Evolutionary conservation across 2,888 invertebrate genomes (phyloP).

Genomic region (Coleophora flavipennella): DNA sequence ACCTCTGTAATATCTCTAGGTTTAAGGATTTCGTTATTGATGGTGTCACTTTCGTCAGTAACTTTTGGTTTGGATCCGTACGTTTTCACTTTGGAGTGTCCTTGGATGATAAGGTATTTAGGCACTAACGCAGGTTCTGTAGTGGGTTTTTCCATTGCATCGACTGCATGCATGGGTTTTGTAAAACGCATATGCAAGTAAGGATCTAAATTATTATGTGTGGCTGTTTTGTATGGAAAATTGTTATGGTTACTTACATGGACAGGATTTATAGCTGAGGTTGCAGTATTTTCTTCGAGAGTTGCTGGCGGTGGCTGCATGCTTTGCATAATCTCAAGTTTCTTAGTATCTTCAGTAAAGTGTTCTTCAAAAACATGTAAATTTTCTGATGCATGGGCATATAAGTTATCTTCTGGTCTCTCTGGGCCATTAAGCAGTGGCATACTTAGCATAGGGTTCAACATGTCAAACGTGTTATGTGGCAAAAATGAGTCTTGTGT

Average conservation of each 20-base stretch:
- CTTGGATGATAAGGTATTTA: constrained; percentile 86
- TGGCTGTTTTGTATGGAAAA: constrained; percentile 26
- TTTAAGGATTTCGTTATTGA: constrained; percentile 67
- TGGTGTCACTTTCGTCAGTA: constrained; percentile 42
- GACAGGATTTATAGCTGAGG: constrained; percentile 26
- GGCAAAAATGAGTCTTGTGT: constrained; percentile 26
- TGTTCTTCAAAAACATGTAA: constrained; percentile 51
- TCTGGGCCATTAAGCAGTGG: constrained; percentile 53
- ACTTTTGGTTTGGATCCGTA: constrained; percentile 76
- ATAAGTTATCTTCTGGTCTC: constrained; percentile 53
- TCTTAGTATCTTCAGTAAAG: constrained; percentile 29
- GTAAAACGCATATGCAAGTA: constrained; percentile 61
- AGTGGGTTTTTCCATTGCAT: constrained; percentile 28
- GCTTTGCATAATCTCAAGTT: constrained; percentile 72
- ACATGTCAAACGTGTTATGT: constrained; percentile 47
- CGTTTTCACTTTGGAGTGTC: constrained; percentile 89
- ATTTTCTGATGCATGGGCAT: constrained; percentile 58
- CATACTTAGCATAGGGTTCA: constrained; percentile 62
- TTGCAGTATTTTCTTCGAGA: constrained; percentile 29
- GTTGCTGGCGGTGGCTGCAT: constrained; percentile 72
- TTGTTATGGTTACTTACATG: constrained; percentile 35
- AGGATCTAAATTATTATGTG: constrained; percentile 45
- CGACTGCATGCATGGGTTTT: constrained; percentile 64
- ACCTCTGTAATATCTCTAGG: constrained; percentile 66
- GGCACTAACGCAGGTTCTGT: constrained; percentile 73